A percentile compares a stretch with the other conserved stretches of the same genome.
Evolutionary conservation across 2,797 vertebrate genomes (phyloP).

Genomic region (Cichlasoma orientale): DNA sequence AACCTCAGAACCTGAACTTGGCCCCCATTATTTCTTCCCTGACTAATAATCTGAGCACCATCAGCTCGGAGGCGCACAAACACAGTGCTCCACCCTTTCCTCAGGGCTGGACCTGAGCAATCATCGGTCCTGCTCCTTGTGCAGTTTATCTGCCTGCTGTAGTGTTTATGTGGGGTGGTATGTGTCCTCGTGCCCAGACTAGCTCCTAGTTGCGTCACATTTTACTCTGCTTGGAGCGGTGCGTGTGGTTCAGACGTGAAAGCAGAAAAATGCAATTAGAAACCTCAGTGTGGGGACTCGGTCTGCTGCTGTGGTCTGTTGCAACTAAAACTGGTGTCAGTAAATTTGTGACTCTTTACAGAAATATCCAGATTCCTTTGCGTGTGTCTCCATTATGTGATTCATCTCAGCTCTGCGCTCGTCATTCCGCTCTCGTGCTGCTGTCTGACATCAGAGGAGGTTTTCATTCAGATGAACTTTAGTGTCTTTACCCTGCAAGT

Average conservation of each 20-base stretch:
- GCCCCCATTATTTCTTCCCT: background rate
- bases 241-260: slow-evolving; percentile 8
- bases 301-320: background rate
- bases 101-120: slow-evolving; percentile 25
- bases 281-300: too few relatives aligned
- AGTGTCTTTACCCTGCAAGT: background rate
- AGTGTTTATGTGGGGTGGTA: background rate
- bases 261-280: background rate
- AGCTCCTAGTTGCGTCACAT: slow-evolving; percentile 52
- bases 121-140: slow-evolving; percentile 41
- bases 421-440: background rate
- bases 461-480: background rate
- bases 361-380: too few relatives aligned
- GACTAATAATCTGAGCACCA: slow-evolving; percentile 11
- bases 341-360: background rate
- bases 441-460: background rate
- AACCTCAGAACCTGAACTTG: background rate
- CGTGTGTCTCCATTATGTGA: background rate
- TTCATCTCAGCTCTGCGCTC: background rate
- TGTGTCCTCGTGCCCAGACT: slow-evolving; percentile 43
- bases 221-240: slow-evolving; percentile 2
- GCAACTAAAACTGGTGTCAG: background rate
- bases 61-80: slow-evolving; percentile 4
- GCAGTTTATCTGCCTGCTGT: slow-evolving; percentile 1
- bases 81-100: slow-evolving; percentile 45